Conservation (phyloP, 2,888 invertebrate species). For the Drosophila lutescens region DNA sequence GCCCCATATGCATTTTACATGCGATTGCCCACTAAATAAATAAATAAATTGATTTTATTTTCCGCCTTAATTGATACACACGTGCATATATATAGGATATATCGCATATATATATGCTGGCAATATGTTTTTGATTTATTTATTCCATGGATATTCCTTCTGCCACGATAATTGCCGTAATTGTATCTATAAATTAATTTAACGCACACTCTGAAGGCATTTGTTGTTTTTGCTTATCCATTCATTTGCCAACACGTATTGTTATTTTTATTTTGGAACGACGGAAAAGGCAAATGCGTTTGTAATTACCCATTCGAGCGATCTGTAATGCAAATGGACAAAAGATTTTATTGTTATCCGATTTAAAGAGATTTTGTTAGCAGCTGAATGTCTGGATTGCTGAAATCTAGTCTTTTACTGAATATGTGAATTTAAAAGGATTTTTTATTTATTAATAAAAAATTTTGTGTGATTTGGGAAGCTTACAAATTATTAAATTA, state of each 20-base stretch:
- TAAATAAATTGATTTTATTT: slow-evolving; percentile 59
- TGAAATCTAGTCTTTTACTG: no score
- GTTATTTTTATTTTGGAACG: background rate
- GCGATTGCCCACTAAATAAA: slow-evolving; percentile 49
- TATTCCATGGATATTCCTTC: slow-evolving; percentile 38
- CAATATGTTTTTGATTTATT: slow-evolving; percentile 55
- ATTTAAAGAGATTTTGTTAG: background rate
- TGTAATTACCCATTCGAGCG: background rate
- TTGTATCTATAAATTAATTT: slow-evolving; percentile 70
- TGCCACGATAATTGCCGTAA: slow-evolving; percentile 60
- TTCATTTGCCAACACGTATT: background rate
- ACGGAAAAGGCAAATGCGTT: slow-evolving; percentile 14
- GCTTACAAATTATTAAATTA: no score
- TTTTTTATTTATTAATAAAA: no score
- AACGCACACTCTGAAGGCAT: slow-evolving; percentile 34
- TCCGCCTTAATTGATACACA: slow-evolving; percentile 52
- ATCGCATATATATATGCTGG: background rate
- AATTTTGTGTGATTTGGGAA: no score
- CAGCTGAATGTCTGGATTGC: background rate
- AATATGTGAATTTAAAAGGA: no score
- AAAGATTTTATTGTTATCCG: background rate
- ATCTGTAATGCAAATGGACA: background rate
- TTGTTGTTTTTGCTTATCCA: no score
- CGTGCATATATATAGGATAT: background rate
- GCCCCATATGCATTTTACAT: slow-evolving; percentile 57